Base-by-base conservation (phyloP, 1,140 invertebrate species). In the Trichogramma pretiosum region DNA sequence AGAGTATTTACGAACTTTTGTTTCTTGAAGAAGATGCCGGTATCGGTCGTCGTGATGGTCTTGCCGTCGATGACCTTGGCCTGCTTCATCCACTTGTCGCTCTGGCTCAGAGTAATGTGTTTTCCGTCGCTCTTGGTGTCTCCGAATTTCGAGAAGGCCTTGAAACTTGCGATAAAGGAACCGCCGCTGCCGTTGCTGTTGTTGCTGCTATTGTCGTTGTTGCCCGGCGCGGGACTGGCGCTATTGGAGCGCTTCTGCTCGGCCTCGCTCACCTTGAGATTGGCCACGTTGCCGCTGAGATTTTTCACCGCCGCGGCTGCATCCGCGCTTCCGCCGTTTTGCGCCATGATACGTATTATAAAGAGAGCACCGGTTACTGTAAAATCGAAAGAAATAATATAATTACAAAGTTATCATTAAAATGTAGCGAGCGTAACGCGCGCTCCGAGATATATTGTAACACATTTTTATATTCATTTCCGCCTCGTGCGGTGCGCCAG, bases 11-110 rank as follows among this genome's bases (percentile, higher is more conserved):
- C 72, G 60, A 69, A 84, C 81, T 91, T 92, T 47, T 90, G 80
- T 62, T 89, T 89, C 64, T 90, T 91, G 65, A 91, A 93, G 61
- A 83, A 80, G 35, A 93, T 92, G 22, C 84, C 88, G 1, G 88
- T 92, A 58, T 93, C 89, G 2, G 87, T 92, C 8, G 89, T 90
- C 0, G 88, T 89, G 46, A 91, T 85, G 57, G 84, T 88, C 67
- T 91, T 92, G 1, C 80, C 83, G 56, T 93, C 90, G 41, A 94
- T 87, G n/a, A 94, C 86, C 61, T 85, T 85, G 0, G 91, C 90
- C 63, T 94, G 90, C 57, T 93, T 93, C 81, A 94, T 87, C 90
- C 91, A 94, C 67, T 93, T 93, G 67, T 94, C 90, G 58, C 86
- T 87, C 63, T 93, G 89, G 17, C 85, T 87, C 1, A 93, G 67